Percentiles rank a stretch among this genome's conserved stretches.
phyloP scores from a whole-genome alignment of 2,888 invertebrate genomes.

The Scelioninae gen. 1 region DNA sequence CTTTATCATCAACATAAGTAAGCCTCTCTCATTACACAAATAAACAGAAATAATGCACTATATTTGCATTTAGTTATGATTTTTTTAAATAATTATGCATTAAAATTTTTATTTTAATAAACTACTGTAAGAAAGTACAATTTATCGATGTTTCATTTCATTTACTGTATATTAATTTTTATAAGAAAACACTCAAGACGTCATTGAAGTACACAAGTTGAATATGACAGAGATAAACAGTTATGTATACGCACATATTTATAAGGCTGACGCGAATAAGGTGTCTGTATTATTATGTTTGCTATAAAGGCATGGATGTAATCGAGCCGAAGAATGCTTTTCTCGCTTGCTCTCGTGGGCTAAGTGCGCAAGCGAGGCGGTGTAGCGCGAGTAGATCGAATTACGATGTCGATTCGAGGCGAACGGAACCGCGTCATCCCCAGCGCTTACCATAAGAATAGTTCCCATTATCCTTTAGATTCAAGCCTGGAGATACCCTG shows the following conservation, averaged over 20 bases:
- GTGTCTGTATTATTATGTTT: slow-evolving; percentile 63
- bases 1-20: too few species aligned
- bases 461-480: slow-evolving; percentile 84
- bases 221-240: slow-evolving; percentile 50
- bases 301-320: slow-evolving; percentile 57
- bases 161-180: slow-evolving; percentile 1
- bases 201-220: slow-evolving; percentile 20
- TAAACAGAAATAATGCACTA: too few species aligned
- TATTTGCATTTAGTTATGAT: background rate
- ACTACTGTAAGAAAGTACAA: too few species aligned
- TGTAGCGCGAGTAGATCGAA: slow-evolving; percentile 61
- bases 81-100: background rate
- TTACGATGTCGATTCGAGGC: slow-evolving; percentile 69
- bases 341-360: slow-evolving; percentile 48
- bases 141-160: background rate
- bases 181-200: background rate
- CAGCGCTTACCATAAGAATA: slow-evolving; percentile 83
- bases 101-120: too few species aligned
- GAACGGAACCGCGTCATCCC: slow-evolving; percentile 73
- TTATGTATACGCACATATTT: slow-evolving; percentile 36
- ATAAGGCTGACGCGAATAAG: slow-evolving; percentile 57
- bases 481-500: slow-evolving; percentile 80
- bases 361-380: slow-evolving; percentile 23
- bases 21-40: too few species aligned
- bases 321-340: slow-evolving; percentile 55